These are phyloP conservation scores for Bellardia pandia DNA, from an alignment of 2,888 invertebrate species.

Conservation along the genomic window DNA sequence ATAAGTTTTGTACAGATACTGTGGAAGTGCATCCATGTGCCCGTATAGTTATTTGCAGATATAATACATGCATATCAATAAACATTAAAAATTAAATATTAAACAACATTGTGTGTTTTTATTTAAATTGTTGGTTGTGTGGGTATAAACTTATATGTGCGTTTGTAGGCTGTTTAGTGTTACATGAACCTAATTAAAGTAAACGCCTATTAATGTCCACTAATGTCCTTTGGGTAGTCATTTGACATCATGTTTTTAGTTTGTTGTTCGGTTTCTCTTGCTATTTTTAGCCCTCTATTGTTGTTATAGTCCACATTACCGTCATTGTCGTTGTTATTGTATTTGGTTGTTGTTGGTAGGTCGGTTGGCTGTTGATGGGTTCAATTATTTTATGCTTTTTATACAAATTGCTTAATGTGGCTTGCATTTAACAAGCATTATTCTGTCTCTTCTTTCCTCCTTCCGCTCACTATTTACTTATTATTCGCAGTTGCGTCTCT, in stretches of 20 bases:
- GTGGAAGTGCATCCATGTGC: too few species aligned
- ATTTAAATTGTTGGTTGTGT: too few species aligned
- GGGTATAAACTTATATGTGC: too few species aligned
- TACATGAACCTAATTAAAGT: conserved; percentile 66
- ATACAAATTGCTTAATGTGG: conserved; percentile 83
- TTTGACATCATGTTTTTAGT: conserved; percentile 57
- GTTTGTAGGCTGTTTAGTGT: background rate
- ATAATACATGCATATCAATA: too few species aligned
- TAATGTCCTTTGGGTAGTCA: conserved; percentile 61
- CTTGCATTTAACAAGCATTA: conserved; percentile 76
- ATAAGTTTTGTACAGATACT: too few species aligned
- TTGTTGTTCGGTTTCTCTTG: conserved; percentile 16
- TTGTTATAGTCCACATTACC: conserved; percentile 11
- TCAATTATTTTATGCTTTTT: conserved; percentile 81
- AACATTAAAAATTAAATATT: too few species aligned
- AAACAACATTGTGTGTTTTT: too few species aligned
- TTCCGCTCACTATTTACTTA: background rate
- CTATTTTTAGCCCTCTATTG: conserved; percentile 14
- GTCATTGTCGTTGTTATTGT: conserved; percentile 20
- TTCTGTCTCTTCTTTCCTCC: background rate
- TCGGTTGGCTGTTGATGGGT: conserved; percentile 78
- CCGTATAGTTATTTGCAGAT: too few species aligned
- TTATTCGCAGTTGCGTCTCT: background rate
- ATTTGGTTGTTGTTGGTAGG: background rate
- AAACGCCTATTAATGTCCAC: conserved; percentile 66